Percentiles rank a stretch among this genome's conserved stretches.
phyloP scores from a whole-genome alignment of 2,888 invertebrate genomes.

The Prionchulus punctatus region DNA sequence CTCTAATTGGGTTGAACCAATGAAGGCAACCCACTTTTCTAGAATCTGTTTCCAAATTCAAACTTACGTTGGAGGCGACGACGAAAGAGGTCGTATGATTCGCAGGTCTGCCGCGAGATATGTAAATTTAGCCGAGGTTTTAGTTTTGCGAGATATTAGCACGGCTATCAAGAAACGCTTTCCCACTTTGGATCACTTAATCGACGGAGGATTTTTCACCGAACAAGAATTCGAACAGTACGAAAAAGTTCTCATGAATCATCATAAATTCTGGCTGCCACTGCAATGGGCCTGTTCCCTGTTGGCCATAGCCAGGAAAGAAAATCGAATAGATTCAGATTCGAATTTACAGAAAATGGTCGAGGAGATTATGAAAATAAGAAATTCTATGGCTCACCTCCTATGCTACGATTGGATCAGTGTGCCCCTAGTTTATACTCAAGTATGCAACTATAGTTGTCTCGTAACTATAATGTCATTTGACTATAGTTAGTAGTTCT shows the following conservation, averaged over 20 bases:
- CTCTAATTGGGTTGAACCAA: too few relatives aligned
- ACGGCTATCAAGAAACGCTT: background rate
- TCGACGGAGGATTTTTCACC: background rate
- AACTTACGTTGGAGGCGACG: conserved; percentile 21
- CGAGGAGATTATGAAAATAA: background rate
- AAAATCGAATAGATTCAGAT: background rate
- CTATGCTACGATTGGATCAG: conserved; percentile 36
- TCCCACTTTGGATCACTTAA: background rate
- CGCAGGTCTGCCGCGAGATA: conserved; percentile 32
- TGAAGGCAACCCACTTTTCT: too few relatives aligned
- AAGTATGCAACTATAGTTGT: too few relatives aligned
- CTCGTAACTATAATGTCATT: too few relatives aligned
- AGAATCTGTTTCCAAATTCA: conserved; percentile 3
- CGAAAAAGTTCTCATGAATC: background rate
- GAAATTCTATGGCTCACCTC: conserved; percentile 11
- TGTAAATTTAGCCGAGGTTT: background rate
- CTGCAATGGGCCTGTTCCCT: conserved; percentile 2
- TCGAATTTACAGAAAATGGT: background rate
- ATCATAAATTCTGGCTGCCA: conserved; percentile 5
- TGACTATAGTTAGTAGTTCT: too few relatives aligned
- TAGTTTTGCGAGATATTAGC: conserved; percentile 2
- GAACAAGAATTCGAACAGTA: background rate
- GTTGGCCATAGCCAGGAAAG: background rate
- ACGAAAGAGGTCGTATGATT: conserved; percentile 29
- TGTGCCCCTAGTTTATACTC: conserved; percentile 34